A percentile compares a stretch with the other conserved stretches of the same genome.
Evolutionary conservation across 2,113 vertebrate species (phyloP).

Genomic region (chimpanzee (Pan troglodytes)): NHGRI_mPanTro3-v2.1_pri NC_072404.2:98003501-98004000

Average conservation of each 20-base stretch:
- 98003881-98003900: not conserved
- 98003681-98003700: not conserved
- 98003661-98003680: not conserved
- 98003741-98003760: not conserved
- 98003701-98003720: not conserved
- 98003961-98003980: not conserved
- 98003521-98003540: not conserved
- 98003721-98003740: not conserved
- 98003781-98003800: not conserved
- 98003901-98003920: not conserved
- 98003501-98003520: not conserved
- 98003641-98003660: not conserved
- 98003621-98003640: not conserved
- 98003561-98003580: not conserved
- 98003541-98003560: not conserved
- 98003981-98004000: not conserved
- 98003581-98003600: not conserved
- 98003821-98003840: not conserved
- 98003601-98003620: not conserved
- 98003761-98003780: not conserved
- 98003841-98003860: not conserved
- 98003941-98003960: not conserved
- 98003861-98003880: not conserved
- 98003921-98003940: rapidly evolving
- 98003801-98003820: not conserved